phyloP scores from a whole-genome alignment of 2,888 invertebrate genomes.

The Patella depressa region DNA sequence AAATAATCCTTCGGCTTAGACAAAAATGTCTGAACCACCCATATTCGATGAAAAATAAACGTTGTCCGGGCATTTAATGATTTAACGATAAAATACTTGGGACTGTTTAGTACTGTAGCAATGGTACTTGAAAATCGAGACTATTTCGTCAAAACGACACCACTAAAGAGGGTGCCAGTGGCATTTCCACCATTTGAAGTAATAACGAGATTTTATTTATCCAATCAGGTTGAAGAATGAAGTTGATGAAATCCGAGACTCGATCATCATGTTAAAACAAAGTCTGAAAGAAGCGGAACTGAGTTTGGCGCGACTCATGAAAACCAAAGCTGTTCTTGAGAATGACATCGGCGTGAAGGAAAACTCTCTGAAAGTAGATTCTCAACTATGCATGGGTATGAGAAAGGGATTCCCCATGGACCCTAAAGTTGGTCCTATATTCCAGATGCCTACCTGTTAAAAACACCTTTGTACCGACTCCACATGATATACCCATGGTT shows the following conservation, averaged over 20 bases:
- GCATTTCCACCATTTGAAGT: slow-evolving; percentile 61
- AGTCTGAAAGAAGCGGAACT: slow-evolving; percentile 78
- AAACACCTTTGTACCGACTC: neutral
- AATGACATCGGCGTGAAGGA: slow-evolving; percentile 87
- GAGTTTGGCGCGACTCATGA: slow-evolving; percentile 76
- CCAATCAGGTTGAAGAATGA: slow-evolving; percentile 81
- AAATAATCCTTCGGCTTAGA: too few species aligned
- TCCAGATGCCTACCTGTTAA: slow-evolving; percentile 62
- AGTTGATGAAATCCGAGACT: slow-evolving; percentile 86
- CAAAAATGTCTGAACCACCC: too few species aligned
- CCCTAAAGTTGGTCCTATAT: slow-evolving; percentile 67
- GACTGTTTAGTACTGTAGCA: too few species aligned
- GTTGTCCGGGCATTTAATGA: too few species aligned
- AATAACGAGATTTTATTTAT: too few species aligned
- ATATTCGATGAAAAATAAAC: too few species aligned
- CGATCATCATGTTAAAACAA: slow-evolving; percentile 84
- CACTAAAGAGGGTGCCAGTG: slow-evolving; percentile 29
- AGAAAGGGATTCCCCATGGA: slow-evolving; percentile 85
- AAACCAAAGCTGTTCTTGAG: slow-evolving; percentile 86
- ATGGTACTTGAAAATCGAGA: too few species aligned
- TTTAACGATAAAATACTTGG: too few species aligned
- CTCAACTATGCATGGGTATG: slow-evolving; percentile 92
- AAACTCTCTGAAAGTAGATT: slow-evolving; percentile 90
- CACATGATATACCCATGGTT: too few species aligned
- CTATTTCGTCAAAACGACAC: too few species aligned